These are phyloP conservation scores for Danio jaintianensis DNA, from an alignment of 2,797 vertebrate genomes.

Conservation along the genomic window DNA sequence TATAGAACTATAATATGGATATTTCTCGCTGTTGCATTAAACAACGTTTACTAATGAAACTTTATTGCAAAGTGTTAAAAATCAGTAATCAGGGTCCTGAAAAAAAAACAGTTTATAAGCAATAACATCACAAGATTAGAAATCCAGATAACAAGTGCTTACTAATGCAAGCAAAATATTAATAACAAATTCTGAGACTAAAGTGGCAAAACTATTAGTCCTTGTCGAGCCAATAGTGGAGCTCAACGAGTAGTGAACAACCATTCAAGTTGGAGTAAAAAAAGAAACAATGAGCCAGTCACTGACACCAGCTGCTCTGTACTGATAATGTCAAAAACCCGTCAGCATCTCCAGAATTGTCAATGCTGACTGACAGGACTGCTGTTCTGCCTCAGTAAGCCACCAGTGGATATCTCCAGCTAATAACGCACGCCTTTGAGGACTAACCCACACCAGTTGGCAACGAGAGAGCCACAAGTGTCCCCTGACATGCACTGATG, in stretches of 20 bases:
- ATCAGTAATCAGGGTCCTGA: no score
- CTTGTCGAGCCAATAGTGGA: not conserved
- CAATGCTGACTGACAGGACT: not conserved
- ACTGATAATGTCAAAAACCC: conserved; percentile 26
- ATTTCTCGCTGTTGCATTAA: no score
- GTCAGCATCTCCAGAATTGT: conserved; percentile 4
- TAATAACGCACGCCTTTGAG: not conserved
- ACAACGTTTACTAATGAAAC: no score
- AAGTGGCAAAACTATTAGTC: not conserved
- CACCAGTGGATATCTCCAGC: not conserved
- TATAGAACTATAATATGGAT: no score
- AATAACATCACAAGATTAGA: no score
- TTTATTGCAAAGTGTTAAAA: no score
- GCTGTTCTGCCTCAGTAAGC: not conserved
- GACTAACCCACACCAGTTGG: conserved; percentile 17
- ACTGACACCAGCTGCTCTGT: not conserved
- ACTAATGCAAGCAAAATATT: no score
- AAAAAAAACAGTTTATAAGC: no score
- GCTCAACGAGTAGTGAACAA: not conserved
- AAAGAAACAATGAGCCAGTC: conserved; percentile 11
- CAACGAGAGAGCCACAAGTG: conserved; percentile 20
- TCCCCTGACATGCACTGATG: conserved; percentile 21
- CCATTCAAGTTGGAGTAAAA: not conserved
- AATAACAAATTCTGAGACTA: not conserved
- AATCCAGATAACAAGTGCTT: not conserved